phyloP scores from a whole-genome alignment of 2,797 vertebrate species.

The Mus caroli region DNA sequence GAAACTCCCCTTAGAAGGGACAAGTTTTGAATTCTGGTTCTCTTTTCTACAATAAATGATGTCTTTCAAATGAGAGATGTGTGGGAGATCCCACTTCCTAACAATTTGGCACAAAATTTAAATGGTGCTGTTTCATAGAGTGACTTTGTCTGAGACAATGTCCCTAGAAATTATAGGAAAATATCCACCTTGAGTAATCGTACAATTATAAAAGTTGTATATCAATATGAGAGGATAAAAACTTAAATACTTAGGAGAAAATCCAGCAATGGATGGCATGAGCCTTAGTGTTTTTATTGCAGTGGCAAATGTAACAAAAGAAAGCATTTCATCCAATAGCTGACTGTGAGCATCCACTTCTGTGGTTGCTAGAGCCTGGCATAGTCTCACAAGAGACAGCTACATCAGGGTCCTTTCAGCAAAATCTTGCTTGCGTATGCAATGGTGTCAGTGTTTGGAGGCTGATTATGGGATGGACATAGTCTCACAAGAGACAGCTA shows the following conservation, averaged over 20 bases:
- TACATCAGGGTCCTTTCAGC: too few relatives aligned
- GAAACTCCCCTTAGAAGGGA: neutral
- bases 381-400: too few relatives aligned
- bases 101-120: neutral
- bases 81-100: neutral
- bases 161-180: neutral
- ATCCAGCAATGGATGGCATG: neutral
- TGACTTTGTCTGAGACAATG: neutral
- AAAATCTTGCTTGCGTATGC: too few relatives aligned
- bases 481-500: too few relatives aligned
- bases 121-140: neutral
- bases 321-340: neutral
- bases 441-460: too few relatives aligned
- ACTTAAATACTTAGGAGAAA: neutral
- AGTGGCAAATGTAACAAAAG: neutral
- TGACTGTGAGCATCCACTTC: too few relatives aligned
- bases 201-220: conserved; percentile 1
- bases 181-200: neutral
- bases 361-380: too few relatives aligned
- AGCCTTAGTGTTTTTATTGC: neutral
- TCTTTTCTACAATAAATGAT: neutral
- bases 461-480: too few relatives aligned
- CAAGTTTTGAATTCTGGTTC: neutral
- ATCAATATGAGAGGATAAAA: neutral
- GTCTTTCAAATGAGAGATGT: neutral